Conservation (phyloP, 2,113 vertebrate genomes). For the Vidua chalybeata region DNA sequence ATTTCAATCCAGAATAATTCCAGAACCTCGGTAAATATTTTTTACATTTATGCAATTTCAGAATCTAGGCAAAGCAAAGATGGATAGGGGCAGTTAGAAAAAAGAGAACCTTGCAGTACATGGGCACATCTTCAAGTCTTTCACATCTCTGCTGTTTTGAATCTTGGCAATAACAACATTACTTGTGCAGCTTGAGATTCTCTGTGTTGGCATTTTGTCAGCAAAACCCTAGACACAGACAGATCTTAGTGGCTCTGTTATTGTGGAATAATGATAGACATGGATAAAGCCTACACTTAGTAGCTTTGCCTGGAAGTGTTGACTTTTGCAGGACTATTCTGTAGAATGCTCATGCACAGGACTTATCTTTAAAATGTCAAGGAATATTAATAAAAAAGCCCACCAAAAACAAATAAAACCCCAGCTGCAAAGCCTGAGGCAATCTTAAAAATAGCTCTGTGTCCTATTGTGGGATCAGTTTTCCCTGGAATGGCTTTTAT, state of each 20-base stretch:
- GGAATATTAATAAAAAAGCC: not conserved
- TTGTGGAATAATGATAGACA: not conserved
- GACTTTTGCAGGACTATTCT: not conserved
- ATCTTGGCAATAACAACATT: not conserved
- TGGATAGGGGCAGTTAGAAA: not conserved
- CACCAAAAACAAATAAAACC: conserved; percentile 26
- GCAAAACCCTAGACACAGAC: conserved; percentile 3
- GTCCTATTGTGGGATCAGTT: conserved; percentile 48
- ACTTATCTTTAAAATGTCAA: conserved; percentile 48
- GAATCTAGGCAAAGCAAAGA: not conserved
- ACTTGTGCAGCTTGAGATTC: not conserved
- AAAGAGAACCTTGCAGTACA: not conserved
- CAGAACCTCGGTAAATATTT: not conserved
- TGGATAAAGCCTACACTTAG: not conserved
- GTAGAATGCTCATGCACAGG: not conserved
- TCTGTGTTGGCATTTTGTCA: not conserved
- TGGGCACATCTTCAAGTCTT: not conserved
- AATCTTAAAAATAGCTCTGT: conserved; percentile 58
- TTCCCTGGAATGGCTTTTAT: conserved; percentile 48
- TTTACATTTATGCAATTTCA: not conserved
- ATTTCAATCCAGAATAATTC: conserved; percentile 1
- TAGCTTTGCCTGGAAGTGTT: not conserved
- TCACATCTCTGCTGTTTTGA: not conserved
- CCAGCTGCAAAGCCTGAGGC: conserved; percentile 53
- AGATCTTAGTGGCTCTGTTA: not conserved